These are phyloP conservation scores for Galeopterus variegatus DNA, from an alignment of 2,113 vertebrate genomes.

Conservation along the genomic window DNA sequence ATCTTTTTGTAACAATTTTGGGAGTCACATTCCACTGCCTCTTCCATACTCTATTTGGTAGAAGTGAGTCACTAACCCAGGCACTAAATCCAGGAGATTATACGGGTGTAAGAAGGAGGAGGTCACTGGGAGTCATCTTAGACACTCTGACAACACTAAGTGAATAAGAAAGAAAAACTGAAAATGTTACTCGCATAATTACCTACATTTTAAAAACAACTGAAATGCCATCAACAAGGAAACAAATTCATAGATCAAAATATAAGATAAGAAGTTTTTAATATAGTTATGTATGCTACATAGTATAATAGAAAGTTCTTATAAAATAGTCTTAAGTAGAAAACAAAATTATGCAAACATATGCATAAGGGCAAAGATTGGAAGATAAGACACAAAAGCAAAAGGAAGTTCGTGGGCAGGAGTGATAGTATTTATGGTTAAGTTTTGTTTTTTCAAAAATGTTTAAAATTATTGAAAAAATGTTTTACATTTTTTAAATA, in stretches of 20 bases:
- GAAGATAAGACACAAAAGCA: not conserved
- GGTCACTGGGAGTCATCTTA: not conserved
- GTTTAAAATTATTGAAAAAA: not conserved
- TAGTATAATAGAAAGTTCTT: not conserved
- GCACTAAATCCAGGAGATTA: too few relatives aligned
- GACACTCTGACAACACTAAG: not conserved
- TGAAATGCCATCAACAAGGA: not conserved
- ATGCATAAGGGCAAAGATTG: not conserved
- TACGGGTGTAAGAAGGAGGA: not conserved
- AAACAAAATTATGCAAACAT: not conserved
- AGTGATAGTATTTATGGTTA: not conserved
- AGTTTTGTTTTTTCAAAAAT: not conserved
- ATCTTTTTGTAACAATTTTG: not conserved
- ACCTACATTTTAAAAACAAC: not conserved
- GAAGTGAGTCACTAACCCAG: not conserved
- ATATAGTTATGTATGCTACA: not conserved
- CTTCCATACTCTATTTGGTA: not conserved
- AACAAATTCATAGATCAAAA: not conserved
- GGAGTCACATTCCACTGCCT: not conserved
- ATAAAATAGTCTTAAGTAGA: not conserved
- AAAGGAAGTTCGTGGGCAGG: not conserved
- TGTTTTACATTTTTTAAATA: not conserved
- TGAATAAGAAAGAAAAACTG: not conserved
- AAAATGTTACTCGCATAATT: not conserved
- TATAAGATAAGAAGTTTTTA: not conserved